These are phyloP conservation scores for Diplodus sargus DNA, from an alignment of 2,797 vertebrate species.

Conservation along the genomic window DNA sequence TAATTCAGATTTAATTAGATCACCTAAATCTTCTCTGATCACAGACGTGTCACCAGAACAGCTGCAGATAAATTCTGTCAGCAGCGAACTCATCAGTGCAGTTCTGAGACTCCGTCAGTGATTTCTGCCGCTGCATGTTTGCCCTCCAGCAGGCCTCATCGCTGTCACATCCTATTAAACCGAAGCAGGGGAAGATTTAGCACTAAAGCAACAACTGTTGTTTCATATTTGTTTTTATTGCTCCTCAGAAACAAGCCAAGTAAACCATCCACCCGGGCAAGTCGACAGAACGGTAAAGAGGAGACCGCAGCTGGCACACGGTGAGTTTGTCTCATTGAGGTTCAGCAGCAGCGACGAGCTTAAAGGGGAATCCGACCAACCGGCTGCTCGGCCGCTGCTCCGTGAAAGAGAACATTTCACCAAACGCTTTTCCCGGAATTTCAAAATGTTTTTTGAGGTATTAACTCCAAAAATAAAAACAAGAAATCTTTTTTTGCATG, in stretches of 20 bases:
- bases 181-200: constrained; percentile 32
- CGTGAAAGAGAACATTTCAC: constrained; percentile 66
- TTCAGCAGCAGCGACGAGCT: constrained; percentile 50
- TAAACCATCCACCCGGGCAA: constrained; percentile 92
- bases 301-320: constrained; percentile 81
- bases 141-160: constrained; percentile 34
- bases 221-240: constrained; percentile 67
- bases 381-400: constrained; percentile 23
- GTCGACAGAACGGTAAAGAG: constrained; percentile 86
- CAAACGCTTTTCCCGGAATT: constrained; percentile 59
- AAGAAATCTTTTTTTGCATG: constrained; percentile 23
- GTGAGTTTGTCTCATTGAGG: constrained; percentile 76
- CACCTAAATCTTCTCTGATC: neutral
- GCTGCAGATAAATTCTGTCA: neutral
- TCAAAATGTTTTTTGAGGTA: constrained; percentile 51
- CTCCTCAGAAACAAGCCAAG: constrained; percentile 89
- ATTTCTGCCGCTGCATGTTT: constrained; percentile 29
- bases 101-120: neutral
- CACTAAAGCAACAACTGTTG: constrained; percentile 56
- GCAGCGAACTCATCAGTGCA: neutral
- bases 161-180: constrained; percentile 53
- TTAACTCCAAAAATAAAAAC: constrained; percentile 48
- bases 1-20: neutral
- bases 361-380: constrained; percentile 49
- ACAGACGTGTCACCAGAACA: neutral